Percentiles rank a stretch among this genome's conserved stretches.
Evolutionary conservation across 1,140 invertebrate genomes (phyloP).

Genomic region (Heliconius himera): DNA sequence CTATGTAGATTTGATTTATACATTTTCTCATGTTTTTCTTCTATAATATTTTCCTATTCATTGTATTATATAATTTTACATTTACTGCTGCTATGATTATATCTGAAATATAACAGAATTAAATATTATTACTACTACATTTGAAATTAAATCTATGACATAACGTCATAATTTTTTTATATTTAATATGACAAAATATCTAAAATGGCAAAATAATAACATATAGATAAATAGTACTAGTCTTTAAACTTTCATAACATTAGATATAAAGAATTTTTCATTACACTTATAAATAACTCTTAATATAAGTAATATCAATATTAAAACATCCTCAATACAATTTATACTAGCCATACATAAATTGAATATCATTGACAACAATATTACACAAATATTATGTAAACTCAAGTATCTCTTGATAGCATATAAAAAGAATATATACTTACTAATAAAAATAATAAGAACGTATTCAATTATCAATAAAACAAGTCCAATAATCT

Average conservation of each 20-base stretch:
- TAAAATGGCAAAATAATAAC: no score
- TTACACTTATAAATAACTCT: background rate
- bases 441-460: background rate
- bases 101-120: background rate
- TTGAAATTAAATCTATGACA: background rate
- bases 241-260: background rate
- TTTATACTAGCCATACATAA: background rate
- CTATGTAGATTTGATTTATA: background rate
- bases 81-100: background rate
- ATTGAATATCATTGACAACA: background rate
- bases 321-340: background rate
- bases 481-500: background rate
- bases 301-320: background rate
- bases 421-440: background rate
- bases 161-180: background rate
- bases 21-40: conserved; percentile 26
- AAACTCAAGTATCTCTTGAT: conserved; percentile 20
- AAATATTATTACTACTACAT: background rate
- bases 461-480: background rate
- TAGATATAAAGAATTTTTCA: background rate
- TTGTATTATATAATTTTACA: background rate
- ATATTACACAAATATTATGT: conserved; percentile 28
- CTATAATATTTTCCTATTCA: background rate
- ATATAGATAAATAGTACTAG: no score
- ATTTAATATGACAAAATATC: no score